Evolutionary conservation across 2,888 invertebrate genomes (phyloP).

Genomic region (Oscheius sp.): DNA sequence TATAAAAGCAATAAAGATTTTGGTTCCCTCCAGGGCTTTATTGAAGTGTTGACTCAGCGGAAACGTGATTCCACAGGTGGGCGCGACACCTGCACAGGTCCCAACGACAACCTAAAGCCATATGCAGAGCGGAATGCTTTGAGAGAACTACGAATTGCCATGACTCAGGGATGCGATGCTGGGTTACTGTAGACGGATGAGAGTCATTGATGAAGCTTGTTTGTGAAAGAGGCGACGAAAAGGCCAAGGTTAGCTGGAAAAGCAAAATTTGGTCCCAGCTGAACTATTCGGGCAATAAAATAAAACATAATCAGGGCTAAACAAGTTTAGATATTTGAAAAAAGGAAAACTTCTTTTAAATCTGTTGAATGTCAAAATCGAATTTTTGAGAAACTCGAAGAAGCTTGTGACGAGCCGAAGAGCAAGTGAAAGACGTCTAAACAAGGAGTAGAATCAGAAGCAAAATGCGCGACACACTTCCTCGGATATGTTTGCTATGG

Average conservation of each 20-base stretch:
- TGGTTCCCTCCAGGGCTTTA: not conserved
- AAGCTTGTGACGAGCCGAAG: not conserved
- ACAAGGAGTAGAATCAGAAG: constrained; percentile 18
- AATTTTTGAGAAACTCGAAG: too few species aligned
- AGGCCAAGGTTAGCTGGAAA: too few species aligned
- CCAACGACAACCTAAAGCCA: constrained; percentile 1
- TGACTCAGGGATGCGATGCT: not conserved
- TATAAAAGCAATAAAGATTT: constrained; percentile 29
- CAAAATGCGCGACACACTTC: constrained; percentile 18
- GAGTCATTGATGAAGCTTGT: too few species aligned
- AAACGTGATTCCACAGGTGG: constrained; percentile 28
- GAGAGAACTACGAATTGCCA: not conserved
- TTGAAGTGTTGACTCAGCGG: constrained; percentile 25
- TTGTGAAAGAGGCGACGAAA: too few species aligned
- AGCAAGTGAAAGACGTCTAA: not conserved
- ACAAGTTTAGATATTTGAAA: too few species aligned
- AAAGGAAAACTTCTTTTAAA: too few species aligned
- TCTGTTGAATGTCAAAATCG: too few species aligned
- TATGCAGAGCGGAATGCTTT: not conserved
- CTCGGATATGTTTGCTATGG: constrained; percentile 31
- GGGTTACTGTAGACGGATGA: not conserved
- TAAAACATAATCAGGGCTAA: too few species aligned
- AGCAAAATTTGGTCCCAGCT: too few species aligned
- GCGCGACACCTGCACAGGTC: constrained; percentile 3
- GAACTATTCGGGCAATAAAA: too few species aligned